These are phyloP conservation scores for Columba guinea DNA, from an alignment of 2,797 vertebrate species.

Conservation along the genomic window DNA sequence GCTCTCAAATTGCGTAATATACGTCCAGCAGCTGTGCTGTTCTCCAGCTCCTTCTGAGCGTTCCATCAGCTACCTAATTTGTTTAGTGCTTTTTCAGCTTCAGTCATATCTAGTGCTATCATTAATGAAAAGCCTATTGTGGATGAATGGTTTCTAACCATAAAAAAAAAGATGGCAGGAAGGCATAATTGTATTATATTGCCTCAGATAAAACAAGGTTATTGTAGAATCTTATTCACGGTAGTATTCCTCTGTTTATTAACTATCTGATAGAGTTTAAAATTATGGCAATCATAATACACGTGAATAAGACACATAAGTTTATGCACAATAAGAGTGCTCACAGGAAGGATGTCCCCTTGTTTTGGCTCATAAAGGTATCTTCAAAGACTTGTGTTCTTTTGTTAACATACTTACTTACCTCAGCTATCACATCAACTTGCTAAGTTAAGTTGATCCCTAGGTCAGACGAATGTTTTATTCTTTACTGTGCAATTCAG, in stretches of 20 bases:
- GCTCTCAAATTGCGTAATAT: not conserved
- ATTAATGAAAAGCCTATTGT: slow-evolving; percentile 37
- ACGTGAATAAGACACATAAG: not conserved
- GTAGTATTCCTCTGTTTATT: not conserved
- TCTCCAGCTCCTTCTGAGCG: not conserved
- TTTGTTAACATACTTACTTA: not conserved
- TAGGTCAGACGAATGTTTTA: not conserved
- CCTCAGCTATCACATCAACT: not conserved
- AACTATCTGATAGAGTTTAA: not conserved
- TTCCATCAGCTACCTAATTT: slow-evolving; percentile 21
- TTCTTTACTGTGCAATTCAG: not conserved
- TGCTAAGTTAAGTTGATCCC: not conserved
- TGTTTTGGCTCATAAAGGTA: not conserved
- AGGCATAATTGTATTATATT: not conserved
- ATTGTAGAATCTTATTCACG: not conserved
- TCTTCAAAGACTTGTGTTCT: not conserved
- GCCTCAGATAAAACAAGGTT: not conserved
- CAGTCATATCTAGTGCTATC: not conserved
- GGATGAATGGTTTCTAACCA: not conserved
- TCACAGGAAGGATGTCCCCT: not conserved
- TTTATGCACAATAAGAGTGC: not conserved
- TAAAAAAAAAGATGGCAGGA: not conserved
- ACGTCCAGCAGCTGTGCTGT: not conserved
- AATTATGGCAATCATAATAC: not conserved
- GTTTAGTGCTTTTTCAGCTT: slow-evolving; percentile 31